Evolutionary conservation across 2,113 vertebrate species (phyloP), one percentile per base, ranked within the genome.

Genomic region (Fregata magnificens): DNA sequence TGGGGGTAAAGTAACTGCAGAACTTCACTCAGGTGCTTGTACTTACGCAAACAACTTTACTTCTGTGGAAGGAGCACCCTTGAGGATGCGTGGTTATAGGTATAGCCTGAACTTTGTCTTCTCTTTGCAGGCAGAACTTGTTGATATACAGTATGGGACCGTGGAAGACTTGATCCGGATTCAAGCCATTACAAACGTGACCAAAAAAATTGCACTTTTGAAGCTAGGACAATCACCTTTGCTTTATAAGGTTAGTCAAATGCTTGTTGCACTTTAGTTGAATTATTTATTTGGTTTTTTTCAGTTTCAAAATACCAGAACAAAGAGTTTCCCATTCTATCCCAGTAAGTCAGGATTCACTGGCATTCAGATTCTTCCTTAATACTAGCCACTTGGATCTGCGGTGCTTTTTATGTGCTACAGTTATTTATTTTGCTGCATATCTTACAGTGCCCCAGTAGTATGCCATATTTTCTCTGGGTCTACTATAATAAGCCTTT

Each of bases 221-320:
- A 99, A 99, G 97, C 98, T 99, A 7, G 99, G 99, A 97, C 98
- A 98, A 81, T 98, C 98, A 18, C 99, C 99, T 73, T 96, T 99
- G 89, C 97, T 99, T 29, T 99, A 99, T 95, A 99, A 99, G 99
- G 99, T 99, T 86, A 93, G 98, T 98, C 44, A 25, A 79, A 80
- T 42, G 7, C 22, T 31, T 88, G 2, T 67, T 84, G 47, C 40
- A 6, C 38, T 59, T 73, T 11, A 21, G 17, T 16, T 55, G 36
- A 49, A 26, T 93, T 29, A 25, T 18, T 88, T 40, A 5, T 55
- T 81, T 32, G 14, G 4, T 8, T 20, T 55, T 14, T 82, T 74
- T 17, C 3, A 4, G 1, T 74, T 86, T 67, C 16, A n/a, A 15
- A 86, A 38, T 61, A 49, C 1, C 1, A 31, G 67, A 93, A 3